These are phyloP conservation scores for Leucopsar rothschildi DNA, from an alignment of 2,113 vertebrate species.

Conservation along the genomic window DNA sequence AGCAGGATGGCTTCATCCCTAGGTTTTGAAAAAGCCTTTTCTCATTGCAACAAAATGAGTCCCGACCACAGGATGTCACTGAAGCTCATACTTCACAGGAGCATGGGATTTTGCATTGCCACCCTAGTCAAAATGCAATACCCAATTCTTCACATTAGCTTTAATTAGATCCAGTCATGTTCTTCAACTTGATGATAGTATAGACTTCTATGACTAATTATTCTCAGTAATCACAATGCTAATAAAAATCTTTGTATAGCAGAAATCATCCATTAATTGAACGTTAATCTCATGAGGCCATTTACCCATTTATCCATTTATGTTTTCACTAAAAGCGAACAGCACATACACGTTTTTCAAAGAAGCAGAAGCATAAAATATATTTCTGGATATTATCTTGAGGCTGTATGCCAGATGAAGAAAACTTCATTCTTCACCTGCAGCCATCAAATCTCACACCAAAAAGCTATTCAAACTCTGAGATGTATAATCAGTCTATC, in stretches of 20 bases:
- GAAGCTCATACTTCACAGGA: conserved; percentile 54
- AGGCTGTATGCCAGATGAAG: not conserved
- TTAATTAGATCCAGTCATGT: conserved; percentile 42
- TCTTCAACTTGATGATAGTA: conserved; percentile 1
- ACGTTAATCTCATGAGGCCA: conserved; percentile 9
- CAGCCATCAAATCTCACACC: not conserved
- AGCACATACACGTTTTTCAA: not conserved
- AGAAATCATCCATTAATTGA: conserved; percentile 45
- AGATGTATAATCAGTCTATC: not conserved
- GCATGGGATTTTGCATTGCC: conserved; percentile 19
- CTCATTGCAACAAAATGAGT: conserved; percentile 7
- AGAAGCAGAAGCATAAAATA: not conserved
- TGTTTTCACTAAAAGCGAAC: conserved; percentile 2
- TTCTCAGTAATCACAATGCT: conserved; percentile 26
- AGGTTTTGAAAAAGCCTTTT: not conserved
- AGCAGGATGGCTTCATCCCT: not conserved
- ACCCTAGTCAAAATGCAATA: not conserved
- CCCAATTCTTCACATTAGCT: not conserved
- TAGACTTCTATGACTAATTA: conserved; percentile 44
- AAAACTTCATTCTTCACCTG: not conserved
- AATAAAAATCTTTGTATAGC: conserved; percentile 53
- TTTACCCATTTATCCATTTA: conserved; percentile 40
- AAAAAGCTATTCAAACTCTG: not conserved
- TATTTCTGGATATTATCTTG: not conserved
- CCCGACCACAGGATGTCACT: conserved; percentile 67